Conservation (phyloP, 53 echinoderm and acorn worm genomes). For the Actinopyga echinites region DNA sequence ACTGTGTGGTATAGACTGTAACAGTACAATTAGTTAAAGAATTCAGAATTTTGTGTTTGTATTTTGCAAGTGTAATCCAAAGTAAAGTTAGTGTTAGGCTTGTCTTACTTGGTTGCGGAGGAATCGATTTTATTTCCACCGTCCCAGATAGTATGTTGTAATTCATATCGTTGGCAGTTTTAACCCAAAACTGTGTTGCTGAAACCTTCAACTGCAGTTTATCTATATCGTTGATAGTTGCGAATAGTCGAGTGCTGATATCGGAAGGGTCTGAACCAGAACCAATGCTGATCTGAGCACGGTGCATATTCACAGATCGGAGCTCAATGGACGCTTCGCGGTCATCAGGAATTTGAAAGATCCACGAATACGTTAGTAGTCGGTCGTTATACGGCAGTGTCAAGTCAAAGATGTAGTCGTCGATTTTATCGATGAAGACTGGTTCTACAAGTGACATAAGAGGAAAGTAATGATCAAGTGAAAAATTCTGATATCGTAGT, state of each 20-base stretch:
- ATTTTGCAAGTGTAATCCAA: too few relatives aligned
- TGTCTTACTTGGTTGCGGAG: background rate
- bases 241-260: background rate
- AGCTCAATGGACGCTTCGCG: background rate
- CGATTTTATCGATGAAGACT: background rate
- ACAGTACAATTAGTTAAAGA: too few relatives aligned
- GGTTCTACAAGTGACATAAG: background rate
- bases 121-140: background rate
- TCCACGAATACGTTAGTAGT: background rate
- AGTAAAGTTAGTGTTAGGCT: too few relatives aligned
- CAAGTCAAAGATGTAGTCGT: background rate
- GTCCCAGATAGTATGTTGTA: background rate
- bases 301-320: background rate
- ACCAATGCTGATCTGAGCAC: background rate
- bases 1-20: too few relatives aligned
- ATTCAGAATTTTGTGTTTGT: too few relatives aligned
- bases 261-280: background rate
- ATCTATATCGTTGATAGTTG: background rate
- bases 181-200: background rate
- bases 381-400: too few relatives aligned
- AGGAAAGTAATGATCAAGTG: too few relatives aligned
- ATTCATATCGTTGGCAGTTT: too few relatives aligned
- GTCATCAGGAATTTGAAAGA: constrained; percentile 1
- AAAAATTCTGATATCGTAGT: too few relatives aligned
- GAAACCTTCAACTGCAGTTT: background rate